These are phyloP conservation scores for Terebella lapidaria DNA, from an alignment of 2,888 invertebrate genomes.

Conservation along the genomic window DNA sequence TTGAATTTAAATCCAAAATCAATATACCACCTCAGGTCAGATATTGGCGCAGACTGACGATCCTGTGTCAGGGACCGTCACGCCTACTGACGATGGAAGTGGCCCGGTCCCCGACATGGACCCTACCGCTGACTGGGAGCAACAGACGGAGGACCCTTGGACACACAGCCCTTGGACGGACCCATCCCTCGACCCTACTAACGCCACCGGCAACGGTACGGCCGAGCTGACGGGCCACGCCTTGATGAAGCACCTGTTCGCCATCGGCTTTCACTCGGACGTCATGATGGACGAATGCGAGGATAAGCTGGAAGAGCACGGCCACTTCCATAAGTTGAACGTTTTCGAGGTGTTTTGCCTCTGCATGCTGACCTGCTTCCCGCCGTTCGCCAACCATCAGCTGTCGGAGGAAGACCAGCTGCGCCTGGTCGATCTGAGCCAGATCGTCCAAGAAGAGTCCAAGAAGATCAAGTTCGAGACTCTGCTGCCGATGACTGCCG, in stretches of 20 bases:
- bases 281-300: neutral
- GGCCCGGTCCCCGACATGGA: too few relatives aligned
- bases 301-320: neutral
- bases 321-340: neutral
- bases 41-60: too few relatives aligned
- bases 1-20: too few relatives aligned
- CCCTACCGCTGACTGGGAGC: too few relatives aligned
- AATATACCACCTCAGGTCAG: too few relatives aligned
- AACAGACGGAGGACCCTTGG: too few relatives aligned
- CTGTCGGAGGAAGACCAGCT: neutral
- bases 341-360: neutral
- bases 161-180: too few relatives aligned
- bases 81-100: too few relatives aligned
- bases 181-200: too few relatives aligned
- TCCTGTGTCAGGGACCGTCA: too few relatives aligned
- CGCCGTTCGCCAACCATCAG: neutral
- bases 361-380: neutral
- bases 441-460: neutral
- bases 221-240: neutral
- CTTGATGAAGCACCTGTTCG: neutral
- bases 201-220: too few relatives aligned
- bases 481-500: neutral
- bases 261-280: neutral
- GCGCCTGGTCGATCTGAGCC: neutral
- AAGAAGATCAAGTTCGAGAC: neutral